Conservation (phyloP, 2,113 vertebrate species). For the Petrocephalus zakoni region DNA sequence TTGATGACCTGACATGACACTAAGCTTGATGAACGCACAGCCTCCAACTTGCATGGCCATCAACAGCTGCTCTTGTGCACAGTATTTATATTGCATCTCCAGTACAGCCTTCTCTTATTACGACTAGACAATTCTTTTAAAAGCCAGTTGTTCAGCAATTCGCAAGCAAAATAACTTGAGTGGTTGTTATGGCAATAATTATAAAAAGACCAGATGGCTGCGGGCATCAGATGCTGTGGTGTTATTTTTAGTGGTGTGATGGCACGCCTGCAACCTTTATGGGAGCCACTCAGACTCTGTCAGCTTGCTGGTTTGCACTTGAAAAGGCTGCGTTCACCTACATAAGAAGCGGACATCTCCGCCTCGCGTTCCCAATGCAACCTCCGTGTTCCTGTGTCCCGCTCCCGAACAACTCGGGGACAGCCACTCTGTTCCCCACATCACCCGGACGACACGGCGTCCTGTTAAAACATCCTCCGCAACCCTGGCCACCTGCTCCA, state of each 20-base stretch:
- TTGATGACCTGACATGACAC: not conserved
- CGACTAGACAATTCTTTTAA: slow-evolving; percentile 37
- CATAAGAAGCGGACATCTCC: not conserved
- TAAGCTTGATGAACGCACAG: not conserved
- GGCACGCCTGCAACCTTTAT: slow-evolving; percentile 52
- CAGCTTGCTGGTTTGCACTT: slow-evolving; percentile 35
- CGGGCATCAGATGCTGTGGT: slow-evolving; percentile 37
- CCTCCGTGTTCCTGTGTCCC: not conserved
- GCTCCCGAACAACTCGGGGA: not conserved
- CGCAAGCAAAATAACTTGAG: slow-evolving; percentile 42
- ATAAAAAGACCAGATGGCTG: slow-evolving; percentile 53
- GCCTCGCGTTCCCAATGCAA: not conserved
- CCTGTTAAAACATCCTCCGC: not conserved
- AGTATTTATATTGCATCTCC: not conserved
- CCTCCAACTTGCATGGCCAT: not conserved
- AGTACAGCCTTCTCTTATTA: not conserved
- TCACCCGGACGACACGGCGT: not conserved
- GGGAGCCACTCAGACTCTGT: slow-evolving; percentile 37
- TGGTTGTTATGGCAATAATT: slow-evolving; percentile 57
- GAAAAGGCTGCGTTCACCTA: not conserved
- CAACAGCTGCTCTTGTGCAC: not conserved
- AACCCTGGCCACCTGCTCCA: not conserved
- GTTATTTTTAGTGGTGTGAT: slow-evolving; percentile 55
- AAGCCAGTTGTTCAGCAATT: slow-evolving; percentile 28
- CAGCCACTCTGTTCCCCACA: not conserved